These are phyloP conservation scores for Paelopatides confundens DNA, from an alignment of 53 echinoderm and acorn worm species.

Conservation along the genomic window DNA sequence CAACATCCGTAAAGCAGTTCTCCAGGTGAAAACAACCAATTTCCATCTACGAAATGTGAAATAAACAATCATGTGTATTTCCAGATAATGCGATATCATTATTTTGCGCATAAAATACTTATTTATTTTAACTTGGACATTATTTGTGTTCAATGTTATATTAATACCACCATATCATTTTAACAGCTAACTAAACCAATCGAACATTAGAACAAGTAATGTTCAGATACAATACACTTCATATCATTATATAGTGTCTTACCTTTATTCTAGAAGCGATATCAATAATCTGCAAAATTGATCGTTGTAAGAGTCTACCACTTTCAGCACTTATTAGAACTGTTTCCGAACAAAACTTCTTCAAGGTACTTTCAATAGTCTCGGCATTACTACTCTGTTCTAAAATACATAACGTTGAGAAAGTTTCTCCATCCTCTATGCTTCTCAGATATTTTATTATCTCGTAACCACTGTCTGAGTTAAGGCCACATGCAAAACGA, in stretches of 20 bases:
- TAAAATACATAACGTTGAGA: not conserved
- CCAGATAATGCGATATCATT: too few relatives aligned
- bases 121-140: too few relatives aligned
- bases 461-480: not conserved
- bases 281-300: not conserved
- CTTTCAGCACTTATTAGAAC: not conserved
- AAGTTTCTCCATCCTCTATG: not conserved
- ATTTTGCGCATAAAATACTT: too few relatives aligned
- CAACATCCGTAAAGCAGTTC: not conserved
- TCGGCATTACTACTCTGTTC: not conserved
- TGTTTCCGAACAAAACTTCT: not conserved
- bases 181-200: too few relatives aligned
- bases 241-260: not conserved
- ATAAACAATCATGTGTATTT: too few relatives aligned
- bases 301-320: not conserved
- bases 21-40: not conserved
- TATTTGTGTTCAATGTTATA: too few relatives aligned
- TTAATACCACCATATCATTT: too few relatives aligned
- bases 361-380: not conserved
- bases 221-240: too few relatives aligned
- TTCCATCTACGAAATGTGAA: too few relatives aligned
- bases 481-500: constrained; percentile 12
- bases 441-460: constrained; percentile 10
- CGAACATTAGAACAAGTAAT: too few relatives aligned
- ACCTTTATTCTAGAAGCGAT: constrained; percentile 2